Percentiles rank a stretch among this genome's conserved stretches.
Evolutionary conservation across 1,140 invertebrate species (phyloP).

Genomic region (silkworm (Bombyx mori)): DNA sequence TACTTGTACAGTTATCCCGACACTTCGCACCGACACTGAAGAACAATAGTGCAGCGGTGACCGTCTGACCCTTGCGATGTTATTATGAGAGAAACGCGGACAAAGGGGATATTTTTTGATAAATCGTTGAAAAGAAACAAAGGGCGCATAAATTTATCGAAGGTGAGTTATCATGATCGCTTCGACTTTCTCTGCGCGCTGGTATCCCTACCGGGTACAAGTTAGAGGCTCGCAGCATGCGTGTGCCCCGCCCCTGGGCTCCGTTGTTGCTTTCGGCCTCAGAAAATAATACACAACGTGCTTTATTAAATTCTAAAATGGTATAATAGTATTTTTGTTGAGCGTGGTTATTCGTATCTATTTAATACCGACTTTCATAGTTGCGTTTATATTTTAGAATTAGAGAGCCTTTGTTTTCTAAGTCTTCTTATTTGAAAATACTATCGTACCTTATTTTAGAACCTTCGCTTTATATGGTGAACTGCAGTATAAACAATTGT

Average conservation of each 20-base stretch:
- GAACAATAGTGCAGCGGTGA: no score
- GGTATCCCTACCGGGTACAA: conserved; percentile 19
- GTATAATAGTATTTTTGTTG: neutral
- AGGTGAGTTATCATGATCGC: conserved; percentile 54
- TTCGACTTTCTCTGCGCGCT: conserved; percentile 52
- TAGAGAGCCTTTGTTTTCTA: neutral
- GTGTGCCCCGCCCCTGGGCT: conserved; percentile 8
- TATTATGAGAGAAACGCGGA: conserved; percentile 4
- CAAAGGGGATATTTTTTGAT: conserved; percentile 45
- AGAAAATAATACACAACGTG: conserved; percentile 12
- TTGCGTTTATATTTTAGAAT: neutral
- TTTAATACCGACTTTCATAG: neutral
- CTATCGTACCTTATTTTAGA: no score
- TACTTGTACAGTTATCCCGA: no score
- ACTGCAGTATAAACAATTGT: no score
- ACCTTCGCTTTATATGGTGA: no score
- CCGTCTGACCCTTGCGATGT: no score
- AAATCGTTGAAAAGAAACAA: conserved; percentile 66
- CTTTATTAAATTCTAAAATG: conserved; percentile 5
- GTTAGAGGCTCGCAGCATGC: conserved; percentile 14
- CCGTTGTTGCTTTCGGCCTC: conserved; percentile 7
- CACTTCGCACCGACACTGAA: no score
- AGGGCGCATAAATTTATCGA: conserved; percentile 65
- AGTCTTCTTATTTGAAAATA: no score
- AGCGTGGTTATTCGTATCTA: no score